Evolutionary conservation across 1,140 invertebrate species (phyloP).

Genomic region (Drosophila parvula): DNA sequence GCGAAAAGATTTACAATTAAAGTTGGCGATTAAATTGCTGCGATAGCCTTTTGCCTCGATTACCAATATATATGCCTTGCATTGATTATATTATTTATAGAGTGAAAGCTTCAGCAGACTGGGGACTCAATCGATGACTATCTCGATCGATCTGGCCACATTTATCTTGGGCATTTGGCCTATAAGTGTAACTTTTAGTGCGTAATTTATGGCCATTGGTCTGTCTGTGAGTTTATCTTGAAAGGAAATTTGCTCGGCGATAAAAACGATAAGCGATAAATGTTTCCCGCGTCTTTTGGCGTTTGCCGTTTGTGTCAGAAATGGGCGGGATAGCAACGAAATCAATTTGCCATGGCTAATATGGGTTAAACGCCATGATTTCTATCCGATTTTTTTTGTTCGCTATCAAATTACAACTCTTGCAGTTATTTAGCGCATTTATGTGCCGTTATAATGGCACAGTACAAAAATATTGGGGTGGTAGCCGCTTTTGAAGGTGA

Average conservation of each 20-base stretch:
- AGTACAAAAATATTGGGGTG: slow-evolving; percentile 16
- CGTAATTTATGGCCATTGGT: slow-evolving; percentile 77
- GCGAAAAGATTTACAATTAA: slow-evolving; percentile 77
- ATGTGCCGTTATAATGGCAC: slow-evolving; percentile 46
- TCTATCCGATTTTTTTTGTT: slow-evolving; percentile 22
- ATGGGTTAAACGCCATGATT: slow-evolving; percentile 69
- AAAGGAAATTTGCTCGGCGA: slow-evolving; percentile 75
- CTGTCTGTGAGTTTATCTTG: slow-evolving; percentile 71
- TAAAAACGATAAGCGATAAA: slow-evolving; percentile 61
- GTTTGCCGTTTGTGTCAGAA: slow-evolving; percentile 50
- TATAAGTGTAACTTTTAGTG: slow-evolving; percentile 65
- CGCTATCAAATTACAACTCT: slow-evolving; percentile 50
- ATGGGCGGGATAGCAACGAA: slow-evolving; percentile 48
- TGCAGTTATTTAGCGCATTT: slow-evolving; percentile 48
- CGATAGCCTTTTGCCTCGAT: slow-evolving; percentile 68
- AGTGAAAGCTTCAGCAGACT: slow-evolving; percentile 64
- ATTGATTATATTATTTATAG: slow-evolving; percentile 59
- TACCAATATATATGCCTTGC: slow-evolving; percentile 67
- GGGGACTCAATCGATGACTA: slow-evolving; percentile 47
- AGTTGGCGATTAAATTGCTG: slow-evolving; percentile 73
- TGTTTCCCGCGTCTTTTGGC: slow-evolving; percentile 28
- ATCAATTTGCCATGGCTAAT: slow-evolving; percentile 73
- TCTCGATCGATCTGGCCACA: slow-evolving; percentile 50
- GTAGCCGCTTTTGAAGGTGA: slow-evolving; percentile 19
- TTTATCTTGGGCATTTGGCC: slow-evolving; percentile 65